These are phyloP conservation scores for Lycaon pictus DNA, from an alignment of 2,113 vertebrate genomes.

Conservation along the genomic window DNA sequence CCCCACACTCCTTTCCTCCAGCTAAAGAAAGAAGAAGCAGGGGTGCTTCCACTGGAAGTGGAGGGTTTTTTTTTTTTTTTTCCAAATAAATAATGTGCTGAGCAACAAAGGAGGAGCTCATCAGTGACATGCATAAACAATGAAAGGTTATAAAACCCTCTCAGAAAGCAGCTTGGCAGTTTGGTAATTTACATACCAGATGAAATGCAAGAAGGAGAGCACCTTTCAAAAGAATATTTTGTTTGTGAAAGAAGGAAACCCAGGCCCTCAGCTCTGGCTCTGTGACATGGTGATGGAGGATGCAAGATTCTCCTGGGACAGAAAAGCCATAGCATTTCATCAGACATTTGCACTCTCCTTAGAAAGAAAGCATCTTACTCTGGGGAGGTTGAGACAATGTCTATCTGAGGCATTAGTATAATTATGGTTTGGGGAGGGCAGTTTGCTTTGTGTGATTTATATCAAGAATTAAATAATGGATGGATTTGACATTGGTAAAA, in stretches of 20 bases:
- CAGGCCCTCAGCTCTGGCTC: neutral
- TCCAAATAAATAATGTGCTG: conserved; percentile 39
- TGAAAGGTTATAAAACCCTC: neutral
- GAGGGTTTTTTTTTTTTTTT: neutral
- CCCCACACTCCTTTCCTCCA: neutral
- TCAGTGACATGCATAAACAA: neutral
- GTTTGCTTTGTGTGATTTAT: conserved; percentile 49
- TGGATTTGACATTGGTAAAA: conserved; percentile 15
- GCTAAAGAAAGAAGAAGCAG: conserved; percentile 34
- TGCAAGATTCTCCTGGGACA: neutral
- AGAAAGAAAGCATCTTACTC: neutral
- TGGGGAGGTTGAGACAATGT: neutral
- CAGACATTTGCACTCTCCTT: neutral
- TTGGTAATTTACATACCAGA: neutral
- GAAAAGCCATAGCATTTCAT: neutral
- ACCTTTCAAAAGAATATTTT: conserved; percentile 60
- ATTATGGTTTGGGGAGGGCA: conserved; percentile 7
- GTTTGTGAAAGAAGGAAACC: neutral
- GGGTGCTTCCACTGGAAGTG: neutral
- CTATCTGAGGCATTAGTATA: conserved; percentile 25
- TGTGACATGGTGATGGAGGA: neutral
- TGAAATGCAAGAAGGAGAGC: conserved; percentile 11
- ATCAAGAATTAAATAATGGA: conserved; percentile 11
- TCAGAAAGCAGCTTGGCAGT: neutral
- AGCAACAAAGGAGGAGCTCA: conserved; percentile 63